Percentiles rank a stretch among this genome's conserved stretches.
Evolutionary conservation across 2,888 invertebrate species (phyloP).

Genomic region (Lasioglossum villosulum): DNA sequence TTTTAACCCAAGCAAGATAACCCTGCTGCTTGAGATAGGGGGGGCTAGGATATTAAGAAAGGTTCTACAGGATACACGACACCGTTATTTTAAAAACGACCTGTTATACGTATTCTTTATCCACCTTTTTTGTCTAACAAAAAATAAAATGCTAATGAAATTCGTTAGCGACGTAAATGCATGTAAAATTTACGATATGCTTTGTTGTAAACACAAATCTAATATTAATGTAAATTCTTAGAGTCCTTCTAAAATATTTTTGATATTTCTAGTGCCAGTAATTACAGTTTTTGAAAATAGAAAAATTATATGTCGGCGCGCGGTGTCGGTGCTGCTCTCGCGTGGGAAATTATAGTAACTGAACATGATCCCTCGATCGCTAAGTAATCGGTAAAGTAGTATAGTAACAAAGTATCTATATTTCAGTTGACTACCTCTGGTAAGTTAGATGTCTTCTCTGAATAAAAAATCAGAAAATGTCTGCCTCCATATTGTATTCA

Average conservation of each 20-base stretch:
- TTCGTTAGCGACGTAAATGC: not conserved
- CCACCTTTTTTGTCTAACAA: not conserved
- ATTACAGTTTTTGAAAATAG: not conserved
- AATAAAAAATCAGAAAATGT: not conserved
- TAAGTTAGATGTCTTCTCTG: not conserved
- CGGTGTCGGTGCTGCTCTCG: conserved; percentile 33
- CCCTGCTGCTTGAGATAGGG: conserved; percentile 6
- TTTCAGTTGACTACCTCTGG: not conserved
- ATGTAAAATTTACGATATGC: not conserved
- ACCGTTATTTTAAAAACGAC: not conserved
- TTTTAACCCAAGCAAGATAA: conserved; percentile 9
- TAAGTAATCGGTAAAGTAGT: conserved; percentile 10
- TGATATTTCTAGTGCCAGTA: no score
- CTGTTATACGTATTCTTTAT: not conserved
- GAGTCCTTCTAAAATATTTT: not conserved
- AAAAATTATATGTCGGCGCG: not conserved
- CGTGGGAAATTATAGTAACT: not conserved
- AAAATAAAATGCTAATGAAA: not conserved
- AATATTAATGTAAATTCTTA: not conserved
- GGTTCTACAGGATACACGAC: conserved; percentile 9
- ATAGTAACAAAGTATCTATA: not conserved
- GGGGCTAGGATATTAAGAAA: conserved; percentile 3
- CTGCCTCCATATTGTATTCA: not conserved
- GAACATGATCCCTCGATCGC: not conserved
- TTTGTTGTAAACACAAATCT: not conserved